Conservation (phyloP, 1,140 invertebrate species). For the Pemphigus obesinymphae region DNA sequence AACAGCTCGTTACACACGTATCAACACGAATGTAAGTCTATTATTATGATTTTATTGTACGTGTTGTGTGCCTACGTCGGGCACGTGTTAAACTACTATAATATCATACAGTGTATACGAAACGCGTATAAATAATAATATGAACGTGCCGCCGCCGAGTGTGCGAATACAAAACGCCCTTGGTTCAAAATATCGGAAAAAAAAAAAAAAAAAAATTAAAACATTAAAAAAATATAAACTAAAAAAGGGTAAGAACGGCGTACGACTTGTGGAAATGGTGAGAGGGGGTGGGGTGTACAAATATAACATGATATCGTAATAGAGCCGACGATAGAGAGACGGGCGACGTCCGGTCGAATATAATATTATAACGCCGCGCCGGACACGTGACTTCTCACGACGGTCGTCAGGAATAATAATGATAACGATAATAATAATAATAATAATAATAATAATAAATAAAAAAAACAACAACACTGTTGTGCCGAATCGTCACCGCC, state of each 20-base stretch:
- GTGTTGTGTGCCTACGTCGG: no score
- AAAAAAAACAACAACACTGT: not conserved
- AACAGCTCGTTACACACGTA: no score
- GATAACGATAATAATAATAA: not conserved
- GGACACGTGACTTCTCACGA: slow-evolving; percentile 33
- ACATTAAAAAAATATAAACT: not conserved
- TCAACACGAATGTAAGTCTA: no score
- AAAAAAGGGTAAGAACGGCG: not conserved
- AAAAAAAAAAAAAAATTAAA: no score
- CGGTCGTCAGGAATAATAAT: not conserved
- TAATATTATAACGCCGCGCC: not conserved
- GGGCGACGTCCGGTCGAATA: not conserved
- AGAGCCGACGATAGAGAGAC: not conserved
- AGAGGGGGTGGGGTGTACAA: not conserved
- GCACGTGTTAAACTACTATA: no score
- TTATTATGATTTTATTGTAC: no score
- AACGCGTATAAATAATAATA: no score
- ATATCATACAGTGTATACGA: no score
- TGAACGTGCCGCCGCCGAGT: no score
- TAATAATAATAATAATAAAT: not conserved
- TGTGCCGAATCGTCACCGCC: slow-evolving; percentile 2
- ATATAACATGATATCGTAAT: not conserved
- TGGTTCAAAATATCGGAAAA: no score
- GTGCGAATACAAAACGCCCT: no score
- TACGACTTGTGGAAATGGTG: no score